Evolutionary conservation across 2,888 invertebrate genomes (phyloP).

Genomic region (Ferrisia virgata): DNA sequence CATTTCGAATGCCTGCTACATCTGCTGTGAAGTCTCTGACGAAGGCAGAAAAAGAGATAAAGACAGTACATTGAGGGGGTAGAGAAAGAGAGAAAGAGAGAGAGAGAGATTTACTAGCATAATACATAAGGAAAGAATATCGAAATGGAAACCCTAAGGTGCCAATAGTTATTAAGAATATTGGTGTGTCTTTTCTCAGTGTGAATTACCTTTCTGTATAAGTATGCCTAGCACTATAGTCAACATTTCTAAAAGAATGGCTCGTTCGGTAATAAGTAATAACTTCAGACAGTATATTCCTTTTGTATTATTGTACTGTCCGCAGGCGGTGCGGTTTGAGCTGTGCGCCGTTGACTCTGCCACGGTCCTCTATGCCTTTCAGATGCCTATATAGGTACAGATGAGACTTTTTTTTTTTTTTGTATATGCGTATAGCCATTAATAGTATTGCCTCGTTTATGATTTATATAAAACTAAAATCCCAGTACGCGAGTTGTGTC

Average conservation of each 20-base stretch:
- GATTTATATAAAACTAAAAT: conserved; percentile 32
- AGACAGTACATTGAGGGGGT: no score
- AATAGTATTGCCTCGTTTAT: conserved; percentile 28
- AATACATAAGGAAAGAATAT: background rate
- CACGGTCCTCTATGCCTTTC: no score
- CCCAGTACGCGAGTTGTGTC: background rate
- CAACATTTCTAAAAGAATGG: conserved; percentile 13
- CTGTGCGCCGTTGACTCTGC: background rate
- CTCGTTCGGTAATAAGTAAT: conserved; percentile 18
- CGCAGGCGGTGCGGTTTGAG: conserved; percentile 16
- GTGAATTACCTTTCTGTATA: background rate
- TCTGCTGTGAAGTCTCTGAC: no score
- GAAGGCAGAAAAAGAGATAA: no score
- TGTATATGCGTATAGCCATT: background rate
- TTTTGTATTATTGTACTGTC: conserved; percentile 18
- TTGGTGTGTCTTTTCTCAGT: conserved; percentile 16
- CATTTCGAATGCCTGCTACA: conserved; percentile 4
- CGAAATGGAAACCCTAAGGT: conserved; percentile 36
- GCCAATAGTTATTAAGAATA: conserved; percentile 41
- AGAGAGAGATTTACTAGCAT: background rate
- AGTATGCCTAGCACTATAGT: background rate
- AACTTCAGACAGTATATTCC: conserved; percentile 24
- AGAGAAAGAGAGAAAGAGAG: background rate
- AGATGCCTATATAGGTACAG: background rate
- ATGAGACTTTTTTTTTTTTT: background rate